These are phyloP conservation scores for Oryzaephilus surinamensis DNA, from an alignment of 1,140 invertebrate genomes.

Conservation along the genomic window DNA sequence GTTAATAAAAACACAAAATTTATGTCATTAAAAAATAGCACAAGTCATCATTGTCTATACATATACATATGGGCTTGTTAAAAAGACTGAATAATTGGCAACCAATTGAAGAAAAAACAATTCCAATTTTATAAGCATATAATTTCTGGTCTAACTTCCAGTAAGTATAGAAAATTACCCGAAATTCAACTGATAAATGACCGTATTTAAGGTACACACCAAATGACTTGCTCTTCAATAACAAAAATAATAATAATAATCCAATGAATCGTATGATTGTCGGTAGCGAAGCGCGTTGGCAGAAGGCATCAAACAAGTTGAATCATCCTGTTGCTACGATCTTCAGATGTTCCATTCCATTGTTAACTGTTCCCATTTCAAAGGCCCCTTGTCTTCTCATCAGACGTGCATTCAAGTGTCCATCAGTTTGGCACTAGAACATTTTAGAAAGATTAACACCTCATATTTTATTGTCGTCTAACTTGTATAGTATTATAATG, in stretches of 20 bases:
- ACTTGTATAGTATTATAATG: conserved; percentile 20
- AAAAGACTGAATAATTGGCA: too few species aligned
- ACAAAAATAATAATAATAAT: conserved; percentile 8
- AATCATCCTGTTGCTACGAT: conserved; percentile 14
- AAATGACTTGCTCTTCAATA: too few species aligned
- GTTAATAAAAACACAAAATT: too few species aligned
- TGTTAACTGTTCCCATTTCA: conserved; percentile 18
- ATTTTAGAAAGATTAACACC: conserved; percentile 24
- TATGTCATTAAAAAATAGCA: too few species aligned
- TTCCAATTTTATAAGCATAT: conserved; percentile 4
- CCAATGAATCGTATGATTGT: not conserved
- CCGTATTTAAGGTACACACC: conserved; percentile 5
- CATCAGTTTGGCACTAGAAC: conserved; percentile 24
- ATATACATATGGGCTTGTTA: too few species aligned
- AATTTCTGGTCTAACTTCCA: too few species aligned
- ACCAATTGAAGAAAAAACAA: conserved; percentile 7
- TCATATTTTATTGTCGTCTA: conserved; percentile 21
- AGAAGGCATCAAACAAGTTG: conserved; percentile 12
- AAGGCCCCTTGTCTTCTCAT: conserved; percentile 23
- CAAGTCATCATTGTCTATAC: too few species aligned
- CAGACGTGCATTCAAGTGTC: conserved; percentile 19
- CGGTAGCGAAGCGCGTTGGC: conserved; percentile 8
- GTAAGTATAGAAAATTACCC: conserved; percentile 6
- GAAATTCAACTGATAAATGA: conserved; percentile 7
- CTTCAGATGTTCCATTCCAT: conserved; percentile 17